These are phyloP conservation scores for Fundulus diaphanus DNA, from an alignment of 2,797 vertebrate genomes.

Conservation along the genomic window DNA sequence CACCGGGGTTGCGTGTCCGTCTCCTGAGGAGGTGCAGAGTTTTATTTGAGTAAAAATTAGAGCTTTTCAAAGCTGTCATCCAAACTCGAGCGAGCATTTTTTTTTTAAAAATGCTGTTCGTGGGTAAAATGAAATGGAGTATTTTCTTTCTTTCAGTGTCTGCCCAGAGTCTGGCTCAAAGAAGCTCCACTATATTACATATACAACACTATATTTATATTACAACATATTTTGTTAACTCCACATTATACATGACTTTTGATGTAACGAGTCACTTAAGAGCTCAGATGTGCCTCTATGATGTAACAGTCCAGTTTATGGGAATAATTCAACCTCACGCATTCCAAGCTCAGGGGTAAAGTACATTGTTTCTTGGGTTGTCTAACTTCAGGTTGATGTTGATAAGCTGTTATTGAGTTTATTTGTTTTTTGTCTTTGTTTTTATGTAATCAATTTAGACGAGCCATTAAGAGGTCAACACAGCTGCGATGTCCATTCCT, in stretches of 20 bases:
- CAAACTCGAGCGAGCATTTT: background rate
- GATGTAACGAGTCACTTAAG: background rate
- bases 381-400: conserved; percentile 15
- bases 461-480: conserved; percentile 78
- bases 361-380: conserved; percentile 5
- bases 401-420: conserved; percentile 21
- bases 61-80: background rate
- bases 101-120: too few species aligned
- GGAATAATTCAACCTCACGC: background rate
- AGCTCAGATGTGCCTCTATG: background rate
- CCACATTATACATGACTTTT: background rate
- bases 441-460: conserved; percentile 60
- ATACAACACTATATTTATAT: too few species aligned
- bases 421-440: background rate
- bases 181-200: too few species aligned
- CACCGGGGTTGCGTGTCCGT: too few species aligned
- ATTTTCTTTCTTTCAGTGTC: background rate
- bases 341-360: background rate
- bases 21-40: background rate
- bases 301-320: background rate
- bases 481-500: conserved; percentile 77
- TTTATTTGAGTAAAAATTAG: background rate
- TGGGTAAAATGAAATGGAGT: background rate
- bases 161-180: background rate
- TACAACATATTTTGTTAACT: background rate